These are phyloP conservation scores for Thamnaconus septentrionalis DNA, from an alignment of 2,113 vertebrate genomes.

Conservation along the genomic window DNA sequence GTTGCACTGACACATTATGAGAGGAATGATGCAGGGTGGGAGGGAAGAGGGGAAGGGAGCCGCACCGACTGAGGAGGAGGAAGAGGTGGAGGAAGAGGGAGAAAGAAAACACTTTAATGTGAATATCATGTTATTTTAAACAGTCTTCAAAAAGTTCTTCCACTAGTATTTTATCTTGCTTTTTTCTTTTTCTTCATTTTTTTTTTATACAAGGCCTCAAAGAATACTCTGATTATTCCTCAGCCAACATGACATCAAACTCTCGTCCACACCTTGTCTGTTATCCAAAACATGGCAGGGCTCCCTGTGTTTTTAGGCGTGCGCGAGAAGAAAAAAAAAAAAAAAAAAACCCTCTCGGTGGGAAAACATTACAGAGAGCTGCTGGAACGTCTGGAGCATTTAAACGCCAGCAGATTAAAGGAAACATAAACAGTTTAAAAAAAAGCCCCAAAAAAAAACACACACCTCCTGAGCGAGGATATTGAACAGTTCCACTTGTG, in stretches of 20 bases:
- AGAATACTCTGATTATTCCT: conserved; percentile 11
- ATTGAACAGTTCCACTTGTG: conserved; percentile 69
- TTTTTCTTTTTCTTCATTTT: no score
- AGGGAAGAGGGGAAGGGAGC: conserved; percentile 24
- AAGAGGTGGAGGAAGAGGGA: conserved; percentile 13
- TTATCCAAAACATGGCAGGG: conserved; percentile 32
- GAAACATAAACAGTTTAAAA: conserved; percentile 54
- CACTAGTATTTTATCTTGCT: conserved; percentile 17
- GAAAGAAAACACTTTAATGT: conserved; percentile 30
- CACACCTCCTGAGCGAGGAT: conserved; percentile 46
- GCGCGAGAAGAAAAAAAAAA: no score
- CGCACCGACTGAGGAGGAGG: neutral
- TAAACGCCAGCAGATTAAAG: conserved; percentile 45
- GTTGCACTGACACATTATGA: conserved; percentile 68
- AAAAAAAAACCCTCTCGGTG: conserved; percentile 6
- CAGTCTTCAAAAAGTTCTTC: conserved; percentile 2
- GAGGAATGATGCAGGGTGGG: conserved; percentile 67
- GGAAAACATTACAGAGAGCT: conserved; percentile 51
- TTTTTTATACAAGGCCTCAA: no score
- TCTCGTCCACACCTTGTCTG: conserved; percentile 28
- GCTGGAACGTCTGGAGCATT: neutral
- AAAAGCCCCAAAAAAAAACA: neutral
- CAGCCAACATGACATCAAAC: conserved; percentile 49
- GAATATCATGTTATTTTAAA: conserved; percentile 6
- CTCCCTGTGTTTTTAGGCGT: conserved; percentile 41